Conservation (phyloP, 1,140 invertebrate species). For the Sinonovacula constricta region DNA sequence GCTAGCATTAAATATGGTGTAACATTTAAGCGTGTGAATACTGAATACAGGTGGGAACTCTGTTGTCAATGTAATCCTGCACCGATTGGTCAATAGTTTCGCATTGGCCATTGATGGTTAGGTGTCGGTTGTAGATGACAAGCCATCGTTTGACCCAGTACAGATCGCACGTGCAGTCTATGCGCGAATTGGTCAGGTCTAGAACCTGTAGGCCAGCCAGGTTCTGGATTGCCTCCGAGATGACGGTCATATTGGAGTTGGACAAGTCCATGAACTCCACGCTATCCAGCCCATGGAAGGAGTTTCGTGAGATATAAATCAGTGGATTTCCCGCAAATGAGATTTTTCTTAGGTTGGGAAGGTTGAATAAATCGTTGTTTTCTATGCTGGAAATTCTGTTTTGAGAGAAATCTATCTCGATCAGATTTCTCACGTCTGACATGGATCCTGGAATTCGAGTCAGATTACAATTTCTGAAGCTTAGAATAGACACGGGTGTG, state of each 20-base stretch:
- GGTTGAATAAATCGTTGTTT: not conserved
- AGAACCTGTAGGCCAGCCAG: not conserved
- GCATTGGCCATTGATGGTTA: constrained; percentile 15
- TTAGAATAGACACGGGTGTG: constrained; percentile 7
- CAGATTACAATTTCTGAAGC: constrained; percentile 20
- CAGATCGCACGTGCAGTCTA: constrained; percentile 43
- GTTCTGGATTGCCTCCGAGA: constrained; percentile 25
- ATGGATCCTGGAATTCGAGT: constrained; percentile 16
- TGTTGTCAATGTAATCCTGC: constrained; percentile 15
- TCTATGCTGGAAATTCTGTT: constrained; percentile 34
- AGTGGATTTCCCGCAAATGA: constrained; percentile 13
- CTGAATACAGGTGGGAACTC: constrained; percentile 19
- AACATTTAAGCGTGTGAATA: too few relatives aligned
- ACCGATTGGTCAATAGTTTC: constrained; percentile 20
- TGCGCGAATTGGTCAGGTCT: not conserved
- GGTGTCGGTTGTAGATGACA: not conserved
- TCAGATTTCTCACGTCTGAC: not conserved
- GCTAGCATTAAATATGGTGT: too few relatives aligned
- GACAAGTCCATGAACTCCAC: constrained; percentile 15
- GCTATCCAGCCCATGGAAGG: not conserved
- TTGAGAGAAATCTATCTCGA: constrained; percentile 18
- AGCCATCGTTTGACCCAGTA: constrained; percentile 22
- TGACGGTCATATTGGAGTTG: not conserved
- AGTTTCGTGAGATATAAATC: constrained; percentile 27
- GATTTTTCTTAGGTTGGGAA: not conserved